Percentiles rank a stretch among this genome's conserved stretches.
phyloP scores from a whole-genome alignment of 1,140 invertebrate species.

The Pygmarrhopalites habei region DNA sequence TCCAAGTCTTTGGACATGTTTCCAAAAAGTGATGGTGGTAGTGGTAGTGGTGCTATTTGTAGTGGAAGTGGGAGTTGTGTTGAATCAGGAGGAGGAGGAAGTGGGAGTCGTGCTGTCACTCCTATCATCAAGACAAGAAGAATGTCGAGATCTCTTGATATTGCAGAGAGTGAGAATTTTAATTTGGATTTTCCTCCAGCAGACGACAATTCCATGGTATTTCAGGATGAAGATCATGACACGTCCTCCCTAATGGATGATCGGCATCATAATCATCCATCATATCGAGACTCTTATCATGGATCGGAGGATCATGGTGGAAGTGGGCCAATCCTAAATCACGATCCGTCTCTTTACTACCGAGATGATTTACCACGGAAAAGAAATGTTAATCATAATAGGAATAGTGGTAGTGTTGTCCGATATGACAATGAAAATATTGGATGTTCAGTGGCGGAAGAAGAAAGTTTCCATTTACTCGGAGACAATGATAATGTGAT shows the following conservation, averaged over 20 bases:
- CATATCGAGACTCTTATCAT: not conserved
- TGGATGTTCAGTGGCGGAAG: too few species aligned
- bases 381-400: not conserved
- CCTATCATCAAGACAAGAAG: conserved; percentile 23
- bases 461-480: too few species aligned
- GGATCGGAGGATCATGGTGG: not conserved
- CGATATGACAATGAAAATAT: too few species aligned
- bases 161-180: conserved; percentile 6
- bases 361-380: too few species aligned
- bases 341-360: too few species aligned
- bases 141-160: conserved; percentile 34
- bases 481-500: not conserved
- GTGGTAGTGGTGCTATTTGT: not conserved
- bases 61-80: too few species aligned
- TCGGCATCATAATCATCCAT: not conserved
- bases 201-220: not conserved
- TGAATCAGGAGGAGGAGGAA: too few species aligned
- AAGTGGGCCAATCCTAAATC: too few species aligned
- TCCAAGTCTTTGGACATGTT: conserved; percentile 38
- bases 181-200: not conserved
- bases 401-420: conserved; percentile 1
- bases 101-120: not conserved
- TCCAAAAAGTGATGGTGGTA: conserved; percentile 8
- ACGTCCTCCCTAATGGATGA: not conserved
- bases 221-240: conserved; percentile 3